Base-by-base conservation (phyloP, 2,888 invertebrate species). In the Xylota segnis region DNA sequence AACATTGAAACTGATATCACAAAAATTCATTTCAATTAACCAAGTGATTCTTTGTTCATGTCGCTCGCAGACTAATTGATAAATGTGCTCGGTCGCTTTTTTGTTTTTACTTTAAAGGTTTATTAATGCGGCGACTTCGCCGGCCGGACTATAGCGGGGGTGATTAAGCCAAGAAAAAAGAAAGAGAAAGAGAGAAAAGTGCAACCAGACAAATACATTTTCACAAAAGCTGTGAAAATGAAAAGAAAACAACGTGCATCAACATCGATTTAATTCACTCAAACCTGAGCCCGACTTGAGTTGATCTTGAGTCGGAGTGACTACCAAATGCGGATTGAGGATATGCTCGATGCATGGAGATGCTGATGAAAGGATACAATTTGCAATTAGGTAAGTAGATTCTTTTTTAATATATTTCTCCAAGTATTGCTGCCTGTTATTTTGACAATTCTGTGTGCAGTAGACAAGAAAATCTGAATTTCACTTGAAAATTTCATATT, bases 271-370 rank as follows among this genome's bases (percentile, higher is more conserved):
- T 14, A 75, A 76, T 63, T 23, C 32, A 76, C 70, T 82, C 70
- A 27, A 50, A 63, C 63, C 56, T 70, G 63, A 70, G 81, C 34
- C 59, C 59, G 52, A 61, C 37, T 81, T 81, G 79, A 72, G 79
- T 74, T 32, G 32, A 63, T 18, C 9, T 29, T 32, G 14, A 50
- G 12, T n/a, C 43, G 37, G 61, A 70, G 61, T 32, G 34, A 23
- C 23, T 23, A 23, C 3, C 23, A 23, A 23, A 23, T 23, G 23
- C 3, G 23, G 23, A 23, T 23, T 23, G 23, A 23, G 23, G 23
- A 23, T 23, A 23, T 23, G 1, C 50, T 66, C 34, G 6, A n/a
- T 40, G 23, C 23, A 23, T 23, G 18, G 23, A 56, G 6, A n/a
- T 18, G 18, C 3, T 65, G 47, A 16, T 47, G 34, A 32, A 23